Percentiles rank a stretch among this genome's conserved stretches.
phyloP scores from a whole-genome alignment of 2,797 vertebrate genomes.

The Acipenser ruthenus region DNA sequence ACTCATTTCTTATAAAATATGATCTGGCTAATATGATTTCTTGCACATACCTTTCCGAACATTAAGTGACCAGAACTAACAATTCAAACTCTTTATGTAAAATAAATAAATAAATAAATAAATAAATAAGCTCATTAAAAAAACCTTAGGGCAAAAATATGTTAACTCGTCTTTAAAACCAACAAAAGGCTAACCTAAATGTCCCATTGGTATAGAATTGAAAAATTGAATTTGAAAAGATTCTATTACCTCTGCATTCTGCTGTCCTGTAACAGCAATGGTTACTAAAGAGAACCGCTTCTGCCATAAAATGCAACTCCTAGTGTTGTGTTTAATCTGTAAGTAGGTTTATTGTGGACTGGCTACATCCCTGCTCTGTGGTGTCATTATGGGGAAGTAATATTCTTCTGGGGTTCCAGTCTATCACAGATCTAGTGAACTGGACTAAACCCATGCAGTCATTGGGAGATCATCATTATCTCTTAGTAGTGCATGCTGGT shows the following conservation, averaged over 20 bases:
- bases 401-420: constrained; percentile 46
- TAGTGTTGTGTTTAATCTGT: constrained; percentile 52
- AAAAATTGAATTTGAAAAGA: too few species aligned
- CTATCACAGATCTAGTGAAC: constrained; percentile 33
- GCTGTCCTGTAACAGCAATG: constrained; percentile 43
- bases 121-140: too few species aligned
- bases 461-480: constrained; percentile 46
- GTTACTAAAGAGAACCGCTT: constrained; percentile 22
- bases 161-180: constrained; percentile 1
- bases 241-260: constrained; percentile 6
- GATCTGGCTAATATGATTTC: neutral
- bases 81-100: too few species aligned
- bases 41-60: neutral
- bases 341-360: constrained; percentile 45
- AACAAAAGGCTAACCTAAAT: too few species aligned
- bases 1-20: constrained; percentile 4
- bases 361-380: constrained; percentile 25
- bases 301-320: constrained; percentile 48
- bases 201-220: too few species aligned
- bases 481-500: constrained; percentile 52
- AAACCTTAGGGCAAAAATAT: neutral
- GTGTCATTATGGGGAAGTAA: constrained; percentile 43
- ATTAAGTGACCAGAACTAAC: neutral
- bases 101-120: too few species aligned
- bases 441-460: constrained; percentile 29